phyloP scores from a whole-genome alignment of 2,888 invertebrate species.

The Drosophila picticornis region DNA sequence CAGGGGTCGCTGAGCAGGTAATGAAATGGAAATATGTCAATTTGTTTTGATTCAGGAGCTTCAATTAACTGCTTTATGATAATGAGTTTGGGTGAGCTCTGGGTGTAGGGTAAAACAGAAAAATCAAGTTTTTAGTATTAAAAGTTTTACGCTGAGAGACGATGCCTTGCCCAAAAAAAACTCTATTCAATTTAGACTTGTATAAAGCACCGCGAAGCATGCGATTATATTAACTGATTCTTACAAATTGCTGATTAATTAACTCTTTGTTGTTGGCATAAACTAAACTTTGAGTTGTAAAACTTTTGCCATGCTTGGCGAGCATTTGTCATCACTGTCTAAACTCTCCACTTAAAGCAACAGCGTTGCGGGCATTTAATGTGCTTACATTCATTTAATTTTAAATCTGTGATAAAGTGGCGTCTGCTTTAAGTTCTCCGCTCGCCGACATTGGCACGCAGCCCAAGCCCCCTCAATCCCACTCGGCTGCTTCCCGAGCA shows the following conservation, averaged over 20 bases:
- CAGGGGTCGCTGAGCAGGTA: background rate
- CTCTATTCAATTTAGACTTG: slow-evolving; percentile 25
- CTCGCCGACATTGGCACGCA: slow-evolving; percentile 6
- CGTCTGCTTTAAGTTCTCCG: slow-evolving; percentile 62
- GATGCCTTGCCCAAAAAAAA: slow-evolving; percentile 4
- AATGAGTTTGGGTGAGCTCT: background rate
- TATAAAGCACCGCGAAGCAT: slow-evolving; percentile 41
- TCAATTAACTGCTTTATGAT: slow-evolving; percentile 9
- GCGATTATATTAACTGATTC: slow-evolving; percentile 52
- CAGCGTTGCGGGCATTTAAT: slow-evolving; percentile 66
- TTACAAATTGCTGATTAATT: slow-evolving; percentile 74
- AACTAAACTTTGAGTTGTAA: slow-evolving; percentile 62
- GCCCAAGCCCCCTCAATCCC: background rate
- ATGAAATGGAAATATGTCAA: slow-evolving; percentile 39
- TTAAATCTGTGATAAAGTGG: slow-evolving; percentile 76
- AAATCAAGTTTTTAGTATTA: slow-evolving; percentile 10
- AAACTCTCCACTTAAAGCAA: slow-evolving; percentile 54
- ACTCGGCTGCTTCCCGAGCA: background rate
- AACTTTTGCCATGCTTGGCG: slow-evolving; percentile 39
- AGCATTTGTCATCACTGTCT: slow-evolving; percentile 15
- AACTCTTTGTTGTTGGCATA: slow-evolving; percentile 64
- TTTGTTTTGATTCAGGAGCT: slow-evolving; percentile 22
- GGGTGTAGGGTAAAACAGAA: background rate
- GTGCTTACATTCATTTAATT: slow-evolving; percentile 77
- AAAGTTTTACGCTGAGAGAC: background rate